These are phyloP conservation scores for Callimorpha dominula DNA, from an alignment of 2,888 invertebrate genomes.

Conservation along the genomic window DNA sequence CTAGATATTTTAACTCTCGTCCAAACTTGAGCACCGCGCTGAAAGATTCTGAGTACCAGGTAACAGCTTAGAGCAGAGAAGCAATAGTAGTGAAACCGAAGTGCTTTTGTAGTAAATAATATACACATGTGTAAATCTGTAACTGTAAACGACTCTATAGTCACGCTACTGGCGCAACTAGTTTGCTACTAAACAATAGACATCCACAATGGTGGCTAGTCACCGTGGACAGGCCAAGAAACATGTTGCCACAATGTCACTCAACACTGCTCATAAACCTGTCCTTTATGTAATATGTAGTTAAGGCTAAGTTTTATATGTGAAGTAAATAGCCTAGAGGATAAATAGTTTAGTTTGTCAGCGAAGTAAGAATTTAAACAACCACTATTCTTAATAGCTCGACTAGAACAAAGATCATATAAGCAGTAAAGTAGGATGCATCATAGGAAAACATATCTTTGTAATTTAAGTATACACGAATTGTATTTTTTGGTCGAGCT, in stretches of 20 bases:
- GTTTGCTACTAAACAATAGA: conserved; percentile 63
- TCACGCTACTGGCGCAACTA: conserved; percentile 60
- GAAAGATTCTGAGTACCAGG: background rate
- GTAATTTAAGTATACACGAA: no score
- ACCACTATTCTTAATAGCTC: background rate
- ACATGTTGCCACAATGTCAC: conserved; percentile 71
- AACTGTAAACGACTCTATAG: conserved; percentile 43
- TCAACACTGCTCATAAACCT: conserved; percentile 54
- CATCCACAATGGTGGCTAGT: conserved; percentile 56
- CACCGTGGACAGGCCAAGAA: conserved; percentile 54
- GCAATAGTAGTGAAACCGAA: background rate
- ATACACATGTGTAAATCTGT: conserved; percentile 7
- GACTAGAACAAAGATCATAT: background rate
- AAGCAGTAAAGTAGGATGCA: background rate
- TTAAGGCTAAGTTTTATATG: conserved; percentile 5
- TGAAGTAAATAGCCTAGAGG: background rate
- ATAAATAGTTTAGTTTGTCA: background rate
- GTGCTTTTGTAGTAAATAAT: background rate
- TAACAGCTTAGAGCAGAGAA: background rate
- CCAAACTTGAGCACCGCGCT: background rate
- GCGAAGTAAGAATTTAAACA: background rate
- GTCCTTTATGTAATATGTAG: conserved; percentile 25
- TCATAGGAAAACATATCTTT: background rate
- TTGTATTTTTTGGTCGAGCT: no score
- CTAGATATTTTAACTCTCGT: background rate